Evolutionary conservation across 2,888 invertebrate genomes (phyloP).

Genomic region (Philereme vetulata): DNA sequence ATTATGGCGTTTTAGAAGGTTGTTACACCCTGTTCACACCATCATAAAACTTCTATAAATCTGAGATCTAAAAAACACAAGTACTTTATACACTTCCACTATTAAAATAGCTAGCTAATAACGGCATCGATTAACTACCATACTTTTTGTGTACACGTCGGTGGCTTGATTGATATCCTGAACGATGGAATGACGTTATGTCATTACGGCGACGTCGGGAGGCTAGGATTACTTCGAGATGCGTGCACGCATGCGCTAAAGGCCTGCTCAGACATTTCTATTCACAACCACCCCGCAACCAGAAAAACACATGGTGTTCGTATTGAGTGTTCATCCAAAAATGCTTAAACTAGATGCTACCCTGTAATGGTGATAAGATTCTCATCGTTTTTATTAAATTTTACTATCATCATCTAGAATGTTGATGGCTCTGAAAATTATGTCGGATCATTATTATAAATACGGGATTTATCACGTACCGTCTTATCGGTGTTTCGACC

Average conservation of each 20-base stretch:
- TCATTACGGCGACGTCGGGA: conserved; percentile 30
- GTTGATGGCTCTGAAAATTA: no score
- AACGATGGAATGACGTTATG: conserved; percentile 46
- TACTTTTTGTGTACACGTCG: conserved; percentile 42
- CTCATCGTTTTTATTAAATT: no score
- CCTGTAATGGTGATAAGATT: no score
- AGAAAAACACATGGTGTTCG: not conserved
- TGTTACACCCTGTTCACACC: no score
- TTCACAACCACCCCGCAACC: not conserved
- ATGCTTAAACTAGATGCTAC: no score
- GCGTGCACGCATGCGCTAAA: conserved; percentile 40
- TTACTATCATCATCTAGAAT: no score
- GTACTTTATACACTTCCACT: conserved; percentile 22
- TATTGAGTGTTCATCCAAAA: no score
- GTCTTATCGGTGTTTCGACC: no score
- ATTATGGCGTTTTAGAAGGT: no score
- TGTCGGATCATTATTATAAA: no score
- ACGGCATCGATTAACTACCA: conserved; percentile 34
- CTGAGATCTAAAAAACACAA: not conserved
- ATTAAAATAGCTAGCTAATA: conserved; percentile 46
- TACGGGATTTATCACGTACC: no score
- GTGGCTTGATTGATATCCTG: conserved; percentile 53
- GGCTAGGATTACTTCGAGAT: conserved; percentile 31
- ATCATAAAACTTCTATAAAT: no score
- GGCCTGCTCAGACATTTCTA: conserved; percentile 3